A percentile compares a stretch with the other conserved stretches of the same genome.
Conservation (phyloP, 2,888 invertebrate genomes). For the Teinopalpus imperialis region DNA sequence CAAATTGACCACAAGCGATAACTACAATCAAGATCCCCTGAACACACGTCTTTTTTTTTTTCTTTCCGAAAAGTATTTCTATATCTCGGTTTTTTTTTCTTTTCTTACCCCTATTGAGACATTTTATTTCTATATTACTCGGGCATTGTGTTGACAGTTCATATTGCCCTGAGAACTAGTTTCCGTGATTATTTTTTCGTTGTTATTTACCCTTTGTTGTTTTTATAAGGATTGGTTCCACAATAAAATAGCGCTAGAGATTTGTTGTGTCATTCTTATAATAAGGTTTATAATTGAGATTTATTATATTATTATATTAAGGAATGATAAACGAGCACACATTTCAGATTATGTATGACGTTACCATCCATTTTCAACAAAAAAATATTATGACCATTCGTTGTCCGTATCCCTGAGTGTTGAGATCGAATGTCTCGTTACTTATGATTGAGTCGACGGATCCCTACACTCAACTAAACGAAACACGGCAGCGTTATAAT, state of each 20-base stretch:
- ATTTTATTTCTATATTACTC: slow-evolving; percentile 7
- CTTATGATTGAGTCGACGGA: no score
- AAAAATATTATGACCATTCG: no score
- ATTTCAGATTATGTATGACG: no score
- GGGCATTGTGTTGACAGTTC: slow-evolving; percentile 22
- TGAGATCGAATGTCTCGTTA: no score
- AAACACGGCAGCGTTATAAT: no score
- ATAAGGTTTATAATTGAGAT: background rate
- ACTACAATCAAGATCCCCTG: slow-evolving; percentile 1
- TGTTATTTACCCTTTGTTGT: slow-evolving; percentile 17
- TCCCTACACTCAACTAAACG: no score
- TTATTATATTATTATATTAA: no score
- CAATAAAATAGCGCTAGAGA: background rate
- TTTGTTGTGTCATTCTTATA: slow-evolving; percentile 13
- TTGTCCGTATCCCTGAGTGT: no score
- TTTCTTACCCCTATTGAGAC: slow-evolving; percentile 4
- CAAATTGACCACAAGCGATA: background rate
- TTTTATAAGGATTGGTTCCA: slow-evolving; percentile 17
- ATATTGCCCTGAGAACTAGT: slow-evolving; percentile 19
- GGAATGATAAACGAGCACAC: no score
- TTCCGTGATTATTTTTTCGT: slow-evolving; percentile 12
- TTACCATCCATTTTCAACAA: no score
- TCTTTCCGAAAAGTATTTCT: background rate
- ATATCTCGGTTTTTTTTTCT: background rate
- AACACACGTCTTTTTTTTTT: background rate